Evolutionary conservation across 2,797 vertebrate species (phyloP), one percentile per base, ranked within the genome.

Genomic region (Meriones psammophilus): DNA sequence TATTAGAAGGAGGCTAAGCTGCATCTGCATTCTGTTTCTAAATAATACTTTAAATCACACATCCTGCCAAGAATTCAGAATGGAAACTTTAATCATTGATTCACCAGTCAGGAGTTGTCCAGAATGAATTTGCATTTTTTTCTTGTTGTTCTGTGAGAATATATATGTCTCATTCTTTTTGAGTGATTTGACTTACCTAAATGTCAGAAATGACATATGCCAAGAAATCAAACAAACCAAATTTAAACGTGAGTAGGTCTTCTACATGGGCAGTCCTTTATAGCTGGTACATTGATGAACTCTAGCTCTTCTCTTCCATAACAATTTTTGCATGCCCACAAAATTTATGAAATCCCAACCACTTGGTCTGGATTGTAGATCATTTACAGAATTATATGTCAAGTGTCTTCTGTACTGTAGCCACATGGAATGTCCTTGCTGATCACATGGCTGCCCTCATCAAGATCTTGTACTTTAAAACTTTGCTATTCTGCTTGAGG

Each of bases 11-110:
- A 93, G 56, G 4, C 46, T 79, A 39, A 94, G 50, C 66, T 86
- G 58, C 58, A 60, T 80, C 80, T 86, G 62, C 73, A 66, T 85
- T 36, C 66, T 81, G 39, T 92, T 84, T 42, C 88, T 81, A 94
- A 90, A 88, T 93, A n/a, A 92, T 92, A 71, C 58, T 91, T 93
- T 86, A 95, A 91, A 94, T 87, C 30, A 39, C 24, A 17, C 74
- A 5, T 81, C 36, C 80, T 96, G 66, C 92, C 46, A 91, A 36
- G 30, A 39, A 95, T 95, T 93, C 56, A 90, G 68, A 94, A 87
- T 92, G 54, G 76, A 93, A 93, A 46, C 76, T 84, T 87, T 84
- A 80, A 79, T 96, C 79, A 94, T 91, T 95, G 85, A 84, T 46
- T 88, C 28, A 81, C 17, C 73, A 66, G 14, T 76, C 86, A 93